These are phyloP conservation scores for Chrysodeixis includens DNA, from an alignment of 2,888 invertebrate species.

Conservation along the genomic window DNA sequence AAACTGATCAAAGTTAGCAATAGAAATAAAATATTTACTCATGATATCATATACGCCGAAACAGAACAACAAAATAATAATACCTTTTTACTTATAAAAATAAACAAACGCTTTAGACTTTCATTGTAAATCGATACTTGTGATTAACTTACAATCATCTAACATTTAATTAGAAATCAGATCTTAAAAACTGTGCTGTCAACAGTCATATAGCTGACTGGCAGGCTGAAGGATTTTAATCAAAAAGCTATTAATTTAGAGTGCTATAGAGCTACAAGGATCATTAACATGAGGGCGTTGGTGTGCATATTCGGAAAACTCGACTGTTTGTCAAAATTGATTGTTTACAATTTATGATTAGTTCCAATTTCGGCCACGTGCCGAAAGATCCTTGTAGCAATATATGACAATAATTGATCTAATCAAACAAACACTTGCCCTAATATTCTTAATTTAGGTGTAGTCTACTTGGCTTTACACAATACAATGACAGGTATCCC, in stretches of 20 bases:
- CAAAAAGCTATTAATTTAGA: no score
- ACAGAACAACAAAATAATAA: slow-evolving; percentile 50
- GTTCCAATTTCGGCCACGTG: no score
- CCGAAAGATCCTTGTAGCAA: no score
- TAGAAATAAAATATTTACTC: slow-evolving; percentile 44
- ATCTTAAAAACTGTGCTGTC: not conserved
- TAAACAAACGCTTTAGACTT: slow-evolving; percentile 45
- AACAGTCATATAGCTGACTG: no score
- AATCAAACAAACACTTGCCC: not conserved
- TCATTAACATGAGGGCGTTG: no score
- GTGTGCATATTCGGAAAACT: no score
- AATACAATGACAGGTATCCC: not conserved
- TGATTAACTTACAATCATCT: slow-evolving; percentile 10
- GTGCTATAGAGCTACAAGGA: no score
- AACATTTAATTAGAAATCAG: not conserved
- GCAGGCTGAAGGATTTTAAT: no score
- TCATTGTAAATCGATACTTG: slow-evolving; percentile 17
- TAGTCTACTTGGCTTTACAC: not conserved
- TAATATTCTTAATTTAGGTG: not conserved
- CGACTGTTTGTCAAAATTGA: no score
- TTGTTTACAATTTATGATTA: no score
- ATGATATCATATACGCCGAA: slow-evolving; percentile 45
- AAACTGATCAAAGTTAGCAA: slow-evolving; percentile 50
- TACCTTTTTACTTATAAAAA: slow-evolving; percentile 52
- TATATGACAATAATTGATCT: slow-evolving; percentile 1